Conservation (phyloP, 2,797 vertebrate species). For the Sphenopsis melanotis region DNA sequence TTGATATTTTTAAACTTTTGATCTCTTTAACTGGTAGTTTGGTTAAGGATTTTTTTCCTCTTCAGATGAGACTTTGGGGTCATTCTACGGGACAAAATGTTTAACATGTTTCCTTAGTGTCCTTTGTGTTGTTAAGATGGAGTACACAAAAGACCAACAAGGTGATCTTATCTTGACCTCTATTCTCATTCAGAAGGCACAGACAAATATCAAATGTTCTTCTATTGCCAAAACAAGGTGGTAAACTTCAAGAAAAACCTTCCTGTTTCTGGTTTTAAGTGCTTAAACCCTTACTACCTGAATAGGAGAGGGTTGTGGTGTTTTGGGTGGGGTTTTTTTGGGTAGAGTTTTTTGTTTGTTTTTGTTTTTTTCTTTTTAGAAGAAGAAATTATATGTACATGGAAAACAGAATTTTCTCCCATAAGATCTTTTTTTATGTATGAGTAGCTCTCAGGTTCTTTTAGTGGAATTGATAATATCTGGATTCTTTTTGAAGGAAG, state of each 20-base stretch:
- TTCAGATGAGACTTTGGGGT: slow-evolving; percentile 73
- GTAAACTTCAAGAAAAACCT: slow-evolving; percentile 22
- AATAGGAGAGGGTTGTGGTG: background rate
- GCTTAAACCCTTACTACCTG: background rate
- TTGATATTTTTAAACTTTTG: slow-evolving; percentile 47
- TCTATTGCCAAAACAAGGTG: slow-evolving; percentile 67
- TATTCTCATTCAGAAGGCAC: slow-evolving; percentile 70
- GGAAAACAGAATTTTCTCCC: background rate
- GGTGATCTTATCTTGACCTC: slow-evolving; percentile 52
- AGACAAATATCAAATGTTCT: slow-evolving; percentile 73
- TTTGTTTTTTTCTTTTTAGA: background rate
- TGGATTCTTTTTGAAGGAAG: background rate
- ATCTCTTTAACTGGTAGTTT: slow-evolving; percentile 62
- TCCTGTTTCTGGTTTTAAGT: slow-evolving; percentile 19
- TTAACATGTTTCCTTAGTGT: slow-evolving; percentile 74
- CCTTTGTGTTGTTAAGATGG: slow-evolving; percentile 77
- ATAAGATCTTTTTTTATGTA: background rate
- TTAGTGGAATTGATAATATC: background rate
- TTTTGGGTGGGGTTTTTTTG: too few species aligned
- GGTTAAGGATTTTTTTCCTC: background rate
- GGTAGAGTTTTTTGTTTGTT: too few species aligned
- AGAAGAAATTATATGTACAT: background rate
- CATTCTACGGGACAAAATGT: slow-evolving; percentile 74
- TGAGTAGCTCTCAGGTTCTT: background rate
- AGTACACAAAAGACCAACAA: slow-evolving; percentile 67